Conservation (phyloP, 2,113 vertebrate genomes). For the Haplochromis burtoni region DNA sequence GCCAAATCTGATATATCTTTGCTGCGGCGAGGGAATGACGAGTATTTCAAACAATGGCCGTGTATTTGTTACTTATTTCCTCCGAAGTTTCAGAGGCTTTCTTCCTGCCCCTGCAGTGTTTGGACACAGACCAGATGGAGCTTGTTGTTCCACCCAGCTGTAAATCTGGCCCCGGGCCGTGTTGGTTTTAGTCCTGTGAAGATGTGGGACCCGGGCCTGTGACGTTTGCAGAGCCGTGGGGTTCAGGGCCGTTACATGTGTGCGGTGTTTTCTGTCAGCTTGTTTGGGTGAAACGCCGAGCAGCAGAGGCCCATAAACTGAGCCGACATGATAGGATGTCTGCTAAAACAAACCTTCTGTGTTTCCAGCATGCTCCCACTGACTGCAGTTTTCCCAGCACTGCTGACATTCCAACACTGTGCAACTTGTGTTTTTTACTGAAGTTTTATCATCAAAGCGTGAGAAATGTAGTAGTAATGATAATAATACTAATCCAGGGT, state of each 20-base stretch:
- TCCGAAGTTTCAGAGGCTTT: neutral
- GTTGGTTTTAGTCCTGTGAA: constrained; percentile 6
- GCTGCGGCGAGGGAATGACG: neutral
- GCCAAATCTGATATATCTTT: neutral
- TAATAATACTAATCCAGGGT: neutral
- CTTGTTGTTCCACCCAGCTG: too few relatives aligned
- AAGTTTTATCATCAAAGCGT: neutral
- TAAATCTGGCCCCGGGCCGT: too few relatives aligned
- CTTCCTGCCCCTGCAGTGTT: neutral
- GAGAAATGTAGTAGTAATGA: neutral
- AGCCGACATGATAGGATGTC: neutral
- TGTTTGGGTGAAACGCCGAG: neutral
- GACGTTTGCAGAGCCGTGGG: constrained; percentile 11
- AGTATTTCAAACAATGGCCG: neutral
- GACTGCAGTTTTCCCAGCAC: neutral
- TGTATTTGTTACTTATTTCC: neutral
- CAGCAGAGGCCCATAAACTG: neutral
- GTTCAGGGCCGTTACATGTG: neutral
- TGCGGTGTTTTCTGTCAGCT: constrained; percentile 14
- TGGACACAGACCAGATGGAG: too few relatives aligned
- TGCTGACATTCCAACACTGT: neutral
- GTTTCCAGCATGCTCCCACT: neutral
- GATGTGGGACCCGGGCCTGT: neutral
- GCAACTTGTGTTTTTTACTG: neutral
- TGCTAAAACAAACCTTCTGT: neutral